phyloP scores from a whole-genome alignment of 1,140 invertebrate genomes.

The Plutomurus gul region DNA sequence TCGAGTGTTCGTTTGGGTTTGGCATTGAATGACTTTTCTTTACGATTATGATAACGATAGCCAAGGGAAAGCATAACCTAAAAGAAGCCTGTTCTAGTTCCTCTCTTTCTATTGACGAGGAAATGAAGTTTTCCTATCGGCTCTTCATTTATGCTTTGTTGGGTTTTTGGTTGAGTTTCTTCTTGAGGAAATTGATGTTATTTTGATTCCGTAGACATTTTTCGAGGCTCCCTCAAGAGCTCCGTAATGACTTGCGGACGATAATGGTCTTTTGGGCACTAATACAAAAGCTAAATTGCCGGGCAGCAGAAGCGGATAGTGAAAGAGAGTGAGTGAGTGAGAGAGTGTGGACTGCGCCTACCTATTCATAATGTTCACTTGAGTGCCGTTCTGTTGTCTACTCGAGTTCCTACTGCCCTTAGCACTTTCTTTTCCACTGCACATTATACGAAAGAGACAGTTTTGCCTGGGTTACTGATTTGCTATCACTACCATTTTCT shows the following conservation, averaged over 20 bases:
- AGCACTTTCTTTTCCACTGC: neutral
- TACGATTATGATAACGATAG: conserved; percentile 19
- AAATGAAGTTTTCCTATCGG: conserved; percentile 23
- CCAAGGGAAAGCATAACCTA: neutral
- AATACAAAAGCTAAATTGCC: neutral
- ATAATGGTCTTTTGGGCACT: conserved; percentile 11
- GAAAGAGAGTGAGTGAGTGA: too few species aligned
- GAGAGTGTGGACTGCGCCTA: too few species aligned
- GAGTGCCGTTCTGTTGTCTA: neutral
- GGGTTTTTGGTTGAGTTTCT: neutral
- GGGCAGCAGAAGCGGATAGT: neutral
- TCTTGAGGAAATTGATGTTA: conserved; percentile 27
- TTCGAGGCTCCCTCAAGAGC: neutral
- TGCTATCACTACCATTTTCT: neutral
- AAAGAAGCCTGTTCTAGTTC: neutral
- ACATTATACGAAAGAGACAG: neutral
- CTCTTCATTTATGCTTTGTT: neutral
- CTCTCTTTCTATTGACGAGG: neutral
- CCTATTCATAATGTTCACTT: neutral
- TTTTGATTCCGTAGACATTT: conserved; percentile 23
- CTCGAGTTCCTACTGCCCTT: neutral
- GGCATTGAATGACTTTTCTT: neutral
- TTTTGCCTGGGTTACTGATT: neutral
- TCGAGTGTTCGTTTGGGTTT: neutral
- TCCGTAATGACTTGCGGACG: conserved; percentile 3